Evolutionary conservation across 2,888 invertebrate species (phyloP), one percentile per base, ranked within the genome.

Genomic region (Oscheius sp.): DNA sequence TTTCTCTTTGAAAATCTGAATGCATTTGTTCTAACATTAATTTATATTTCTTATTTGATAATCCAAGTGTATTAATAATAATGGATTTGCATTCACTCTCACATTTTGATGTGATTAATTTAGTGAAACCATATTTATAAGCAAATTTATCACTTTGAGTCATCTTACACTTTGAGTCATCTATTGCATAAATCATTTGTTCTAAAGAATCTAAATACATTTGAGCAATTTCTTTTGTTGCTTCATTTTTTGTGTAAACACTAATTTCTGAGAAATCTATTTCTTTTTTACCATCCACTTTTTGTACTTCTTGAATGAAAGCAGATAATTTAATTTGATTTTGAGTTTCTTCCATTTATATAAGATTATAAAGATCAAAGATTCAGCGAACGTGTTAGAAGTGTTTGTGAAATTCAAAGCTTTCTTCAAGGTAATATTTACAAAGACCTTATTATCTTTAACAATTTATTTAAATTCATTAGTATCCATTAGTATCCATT

Each of bases 91-190:
- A 59, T 59, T 59, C 59, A 59, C 59, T 59, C 59, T 59, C 59
- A 59, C 59, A 59, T 59, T 59, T 59, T 59, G 59, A 59, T 59
- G 41, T 59, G 6, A 59, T n/a, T 59, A 59, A 59, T 59, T 59
- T 44, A 59, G 59, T 59, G 41, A 59, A 59, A 59, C 59, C 59
- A 59, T 59, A 59, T 45, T 59, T 59, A 59, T 59, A 59, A 59
- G 59, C 59, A 59, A 59, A 59, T 59, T 59, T 59, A 59, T 59
- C 38, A n/a, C 24, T 24, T 24, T 20, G 28, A 54, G 54, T 24
- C 54, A 54, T 22, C 38, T 49, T 59, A 49, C 22, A 49, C n/a
- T n/a, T n/a, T n/a, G n/a, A n/a, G 6, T 20, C 59, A 59, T 59
- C 59, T 59, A 59, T 59, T 49, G 59, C 41, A 20, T 44, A 12